Conservation (phyloP, 2,113 vertebrate species). For the Ailuropoda melanoleuca region DNA sequence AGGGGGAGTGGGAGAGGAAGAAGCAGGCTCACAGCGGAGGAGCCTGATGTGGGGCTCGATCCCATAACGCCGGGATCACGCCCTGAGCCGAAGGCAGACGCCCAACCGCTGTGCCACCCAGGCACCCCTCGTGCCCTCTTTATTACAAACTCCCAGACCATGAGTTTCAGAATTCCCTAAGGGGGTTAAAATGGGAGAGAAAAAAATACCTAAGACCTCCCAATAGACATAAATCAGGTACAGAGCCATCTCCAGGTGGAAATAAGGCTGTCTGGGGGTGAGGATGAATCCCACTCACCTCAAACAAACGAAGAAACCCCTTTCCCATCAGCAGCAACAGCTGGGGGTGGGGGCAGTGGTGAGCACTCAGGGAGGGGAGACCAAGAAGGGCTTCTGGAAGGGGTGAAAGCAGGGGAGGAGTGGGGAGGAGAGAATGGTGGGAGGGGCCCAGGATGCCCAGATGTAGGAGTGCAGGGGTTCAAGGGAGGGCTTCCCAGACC, state of each 20-base stretch:
- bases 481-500: background rate
- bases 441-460: background rate
- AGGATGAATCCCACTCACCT: background rate
- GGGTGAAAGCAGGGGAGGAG: background rate
- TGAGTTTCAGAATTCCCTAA: background rate
- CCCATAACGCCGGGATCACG: too few species aligned
- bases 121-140: background rate
- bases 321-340: background rate
- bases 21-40: too few species aligned
- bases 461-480: background rate
- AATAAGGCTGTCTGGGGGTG: background rate
- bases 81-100: too few species aligned
- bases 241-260: background rate
- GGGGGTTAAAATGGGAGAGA: background rate
- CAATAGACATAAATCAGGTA: background rate
- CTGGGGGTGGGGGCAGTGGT: background rate
- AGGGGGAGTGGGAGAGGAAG: too few species aligned
- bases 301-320: background rate
- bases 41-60: too few species aligned
- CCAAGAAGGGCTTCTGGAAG: background rate
- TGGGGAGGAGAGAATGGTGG: background rate
- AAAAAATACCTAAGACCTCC: background rate
- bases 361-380: background rate
- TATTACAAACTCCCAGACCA: background rate
- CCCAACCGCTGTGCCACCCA: too few species aligned